A percentile compares a stretch with the other conserved stretches of the same genome.
Conservation (phyloP, 2,888 invertebrate species). For the Empis livida region DNA sequence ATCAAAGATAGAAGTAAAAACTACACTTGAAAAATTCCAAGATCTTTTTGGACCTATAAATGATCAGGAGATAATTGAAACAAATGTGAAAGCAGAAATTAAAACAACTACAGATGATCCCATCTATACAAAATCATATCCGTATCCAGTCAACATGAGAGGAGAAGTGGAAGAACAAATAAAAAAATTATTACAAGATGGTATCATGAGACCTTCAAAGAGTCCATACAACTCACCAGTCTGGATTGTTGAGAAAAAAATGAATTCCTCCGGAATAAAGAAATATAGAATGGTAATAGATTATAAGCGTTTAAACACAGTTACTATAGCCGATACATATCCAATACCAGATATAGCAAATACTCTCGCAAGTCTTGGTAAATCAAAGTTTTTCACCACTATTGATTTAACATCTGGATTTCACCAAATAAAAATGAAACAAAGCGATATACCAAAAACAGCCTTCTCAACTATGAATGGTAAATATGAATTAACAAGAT, state of each 20-base stretch:
- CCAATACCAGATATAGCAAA: slow-evolving; percentile 13
- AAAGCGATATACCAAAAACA: slow-evolving; percentile 12
- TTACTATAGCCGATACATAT: slow-evolving; percentile 14
- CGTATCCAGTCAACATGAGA: slow-evolving; percentile 24
- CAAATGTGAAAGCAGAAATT: slow-evolving; percentile 23
- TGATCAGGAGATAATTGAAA: background rate
- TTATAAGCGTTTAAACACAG: slow-evolving; percentile 13
- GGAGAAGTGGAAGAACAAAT: slow-evolving; percentile 25
- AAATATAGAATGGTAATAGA: slow-evolving; percentile 14
- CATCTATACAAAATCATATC: slow-evolving; percentile 22
- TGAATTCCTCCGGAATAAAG: slow-evolving; percentile 11
- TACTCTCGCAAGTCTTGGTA: slow-evolving; percentile 13
- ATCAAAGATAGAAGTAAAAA: background rate
- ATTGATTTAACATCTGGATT: slow-evolving; percentile 15
- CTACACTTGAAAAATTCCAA: background rate
- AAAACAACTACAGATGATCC: slow-evolving; percentile 18
- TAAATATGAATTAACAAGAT: slow-evolving; percentile 5
- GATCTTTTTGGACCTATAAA: slow-evolving; percentile 8
- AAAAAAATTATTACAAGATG: slow-evolving; percentile 18
- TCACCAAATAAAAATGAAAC: slow-evolving; percentile 15
- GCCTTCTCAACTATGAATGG: slow-evolving; percentile 13
- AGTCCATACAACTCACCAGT: slow-evolving; percentile 19
- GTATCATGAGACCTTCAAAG: slow-evolving; percentile 19
- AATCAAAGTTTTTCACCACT: slow-evolving; percentile 14
- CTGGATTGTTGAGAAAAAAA: slow-evolving; percentile 16